Conservation (phyloP, 2,113 vertebrate genomes). For the Charina bottae region DNA sequence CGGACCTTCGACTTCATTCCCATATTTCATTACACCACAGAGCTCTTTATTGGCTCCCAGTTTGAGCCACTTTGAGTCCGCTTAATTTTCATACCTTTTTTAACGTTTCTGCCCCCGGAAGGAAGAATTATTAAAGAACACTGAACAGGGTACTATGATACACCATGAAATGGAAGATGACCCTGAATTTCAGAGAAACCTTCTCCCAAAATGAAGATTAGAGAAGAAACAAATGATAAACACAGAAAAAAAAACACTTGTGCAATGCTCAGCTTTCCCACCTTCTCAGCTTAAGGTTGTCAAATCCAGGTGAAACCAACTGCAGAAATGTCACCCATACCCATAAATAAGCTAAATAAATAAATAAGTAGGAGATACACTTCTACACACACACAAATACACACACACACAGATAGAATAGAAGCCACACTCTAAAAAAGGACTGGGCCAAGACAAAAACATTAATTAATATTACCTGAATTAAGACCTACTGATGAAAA, state of each 20-base stretch:
- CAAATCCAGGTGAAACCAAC: not conserved
- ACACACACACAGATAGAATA: not conserved
- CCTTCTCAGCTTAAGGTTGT: not conserved
- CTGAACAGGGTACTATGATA: not conserved
- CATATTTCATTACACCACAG: not conserved
- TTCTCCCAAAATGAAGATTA: not conserved
- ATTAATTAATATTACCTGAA: no score
- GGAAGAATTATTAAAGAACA: not conserved
- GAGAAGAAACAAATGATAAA: not conserved
- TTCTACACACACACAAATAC: not conserved
- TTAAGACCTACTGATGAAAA: not conserved
- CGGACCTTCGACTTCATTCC: not conserved
- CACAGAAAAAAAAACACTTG: not conserved
- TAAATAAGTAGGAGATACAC: not conserved
- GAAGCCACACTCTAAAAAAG: not conserved
- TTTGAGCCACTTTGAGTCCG: not conserved
- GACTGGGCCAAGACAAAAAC: not conserved
- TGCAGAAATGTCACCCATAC: not conserved
- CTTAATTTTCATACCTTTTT: not conserved
- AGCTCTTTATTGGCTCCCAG: not conserved
- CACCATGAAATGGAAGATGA: not conserved
- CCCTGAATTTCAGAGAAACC: not conserved
- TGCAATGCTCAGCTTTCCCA: not conserved
- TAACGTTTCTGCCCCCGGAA: not conserved
- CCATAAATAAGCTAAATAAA: no score